These are phyloP conservation scores for Syrphus vitripennis DNA, from an alignment of 2,888 invertebrate genomes.

Conservation along the genomic window DNA sequence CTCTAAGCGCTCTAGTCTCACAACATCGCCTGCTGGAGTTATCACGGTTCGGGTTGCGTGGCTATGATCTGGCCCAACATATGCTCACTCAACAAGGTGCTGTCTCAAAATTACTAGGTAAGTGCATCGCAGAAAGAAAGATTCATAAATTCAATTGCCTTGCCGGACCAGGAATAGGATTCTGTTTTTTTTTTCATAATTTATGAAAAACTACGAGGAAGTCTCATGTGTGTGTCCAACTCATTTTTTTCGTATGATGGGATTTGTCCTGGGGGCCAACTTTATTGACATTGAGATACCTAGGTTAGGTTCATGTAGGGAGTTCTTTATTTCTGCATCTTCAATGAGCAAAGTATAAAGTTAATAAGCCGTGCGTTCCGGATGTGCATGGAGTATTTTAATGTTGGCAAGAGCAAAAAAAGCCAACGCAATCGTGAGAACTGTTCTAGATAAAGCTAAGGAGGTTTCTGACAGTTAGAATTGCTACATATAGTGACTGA, in stretches of 20 bases:
- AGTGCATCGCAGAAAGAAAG: conserved; percentile 79
- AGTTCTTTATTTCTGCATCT: conserved; percentile 5
- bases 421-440: not conserved
- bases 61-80: conserved; percentile 95
- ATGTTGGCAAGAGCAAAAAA: not conserved
- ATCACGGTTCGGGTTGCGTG: conserved; percentile 90
- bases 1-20: conserved; percentile 87
- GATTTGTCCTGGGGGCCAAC: conserved; percentile 35
- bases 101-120: conserved; percentile 94
- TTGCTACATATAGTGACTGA: too few relatives aligned
- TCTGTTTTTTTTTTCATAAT: not conserved
- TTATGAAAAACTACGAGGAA: not conserved
- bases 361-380: conserved; percentile 7
- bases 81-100: conserved; percentile 95
- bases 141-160: conserved; percentile 58
- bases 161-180: not conserved
- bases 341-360: conserved; percentile 12
- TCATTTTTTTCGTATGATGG: conserved; percentile 15
- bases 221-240: conserved; percentile 2
- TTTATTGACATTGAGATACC: not conserved
- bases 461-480: not conserved
- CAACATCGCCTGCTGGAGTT: conserved; percentile 91
- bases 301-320: not conserved
- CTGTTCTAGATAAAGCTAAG: not conserved
- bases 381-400: conserved; percentile 21